Base-by-base conservation (phyloP, 2,888 invertebrate genomes). In the Agriotes lineatus region DNA sequence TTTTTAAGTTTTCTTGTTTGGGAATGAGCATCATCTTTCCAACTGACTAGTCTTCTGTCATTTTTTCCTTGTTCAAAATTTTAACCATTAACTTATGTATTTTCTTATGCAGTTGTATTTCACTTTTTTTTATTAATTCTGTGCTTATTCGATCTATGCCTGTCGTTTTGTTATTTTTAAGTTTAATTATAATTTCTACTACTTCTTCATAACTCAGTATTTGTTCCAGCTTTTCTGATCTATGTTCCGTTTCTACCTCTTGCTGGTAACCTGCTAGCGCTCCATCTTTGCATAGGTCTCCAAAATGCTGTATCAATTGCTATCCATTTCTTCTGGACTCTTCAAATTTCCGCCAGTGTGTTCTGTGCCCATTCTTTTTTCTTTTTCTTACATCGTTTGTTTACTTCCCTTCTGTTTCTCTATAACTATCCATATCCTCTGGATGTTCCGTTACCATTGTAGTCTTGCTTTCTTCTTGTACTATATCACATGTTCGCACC, bases 291-390 rank as follows among this genome's bases (percentile, higher is more conserved):
- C 33, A 30, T 54, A 30, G 33, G 30, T 54, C 33, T 30, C 54
- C 12, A 30, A 54, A 54, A 54, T 54, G 54, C 33, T 54, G 30
- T 54, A 54, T 30, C 33, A 14, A 54, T 54, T 33, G 33, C 12
- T 54, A 10, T 54, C 12, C 20, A 44, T 44, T 44, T 44, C 44
- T 50, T 18, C 14, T 30, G n/a, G 6, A 3, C 19, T 54, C 33
- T 54, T 25, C 12, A 20, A 20, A 50, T 50, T 50, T 50, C 50
- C n/a, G 19, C 50, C 50, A 50, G 22, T 14, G 50, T 50, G 10
- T 50, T 19, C 50, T 50, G 22, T 50, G 22, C 22, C 50, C 35
- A 54, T 54, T 35, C 54, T 54, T 30, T 54, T 54, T 54, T 54
- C 54, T 16, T 54, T 22, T 22, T 50, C 25, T 50, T 50, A 20